Percentiles rank a stretch among this genome's conserved stretches.
These are phyloP conservation scores for Rhagonycha fulva DNA, from an alignment of 2,888 invertebrate species.

Conservation along the genomic window DNA sequence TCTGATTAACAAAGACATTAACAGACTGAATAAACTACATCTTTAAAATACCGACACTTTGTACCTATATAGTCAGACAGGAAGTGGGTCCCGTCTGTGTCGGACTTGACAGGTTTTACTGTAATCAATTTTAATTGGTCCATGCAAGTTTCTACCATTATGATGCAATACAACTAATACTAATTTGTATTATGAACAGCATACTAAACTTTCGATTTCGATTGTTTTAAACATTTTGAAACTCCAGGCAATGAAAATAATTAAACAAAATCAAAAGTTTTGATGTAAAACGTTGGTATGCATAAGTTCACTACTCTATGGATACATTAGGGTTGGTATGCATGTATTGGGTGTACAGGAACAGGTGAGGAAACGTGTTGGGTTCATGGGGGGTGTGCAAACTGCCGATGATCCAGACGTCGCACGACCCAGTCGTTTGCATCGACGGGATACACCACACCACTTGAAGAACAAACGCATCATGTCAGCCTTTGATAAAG, in stretches of 20 bases:
- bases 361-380: conserved; percentile 64
- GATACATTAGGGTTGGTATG: conserved; percentile 19
- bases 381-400: conserved; percentile 60
- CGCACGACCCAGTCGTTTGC: conserved; percentile 69
- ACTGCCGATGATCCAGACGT: conserved; percentile 57
- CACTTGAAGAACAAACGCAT: conserved; percentile 98
- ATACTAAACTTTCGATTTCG: background rate
- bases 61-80: no score
- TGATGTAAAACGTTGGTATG: background rate
- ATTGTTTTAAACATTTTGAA: background rate
- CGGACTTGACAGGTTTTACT: no score
- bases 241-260: background rate
- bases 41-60: no score
- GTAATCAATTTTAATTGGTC: no score
- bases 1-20: no score
- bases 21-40: no score
- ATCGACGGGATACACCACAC: conserved; percentile 97
- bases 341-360: conserved; percentile 49
- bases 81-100: no score
- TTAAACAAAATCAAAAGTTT: background rate
- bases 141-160: no score
- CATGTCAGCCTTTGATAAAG: conserved; percentile 66
- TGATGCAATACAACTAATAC: no score
- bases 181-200: background rate
- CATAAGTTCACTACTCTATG: conserved; percentile 10